These are phyloP conservation scores for Perdita meconis DNA, from an alignment of 2,888 invertebrate genomes.

Conservation along the genomic window DNA sequence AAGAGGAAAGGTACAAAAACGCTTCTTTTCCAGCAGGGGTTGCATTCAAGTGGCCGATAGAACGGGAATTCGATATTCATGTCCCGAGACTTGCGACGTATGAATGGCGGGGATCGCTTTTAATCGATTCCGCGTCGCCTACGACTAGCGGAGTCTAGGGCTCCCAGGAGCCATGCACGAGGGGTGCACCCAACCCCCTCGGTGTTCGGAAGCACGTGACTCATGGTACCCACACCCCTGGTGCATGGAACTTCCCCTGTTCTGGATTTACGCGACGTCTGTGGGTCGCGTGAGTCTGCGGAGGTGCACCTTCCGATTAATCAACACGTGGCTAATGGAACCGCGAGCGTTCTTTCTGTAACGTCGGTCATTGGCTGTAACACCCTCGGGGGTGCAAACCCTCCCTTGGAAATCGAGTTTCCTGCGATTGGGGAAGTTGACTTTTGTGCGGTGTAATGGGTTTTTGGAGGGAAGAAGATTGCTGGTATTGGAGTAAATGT, in stretches of 20 bases:
- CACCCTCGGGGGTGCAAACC: too few species aligned
- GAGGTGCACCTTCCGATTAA: conserved; percentile 42
- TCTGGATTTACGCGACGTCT: conserved; percentile 34
- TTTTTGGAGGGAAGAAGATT: too few species aligned
- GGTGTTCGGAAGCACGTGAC: conserved; percentile 51
- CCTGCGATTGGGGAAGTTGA: too few species aligned
- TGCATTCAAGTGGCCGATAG: conserved; percentile 22
- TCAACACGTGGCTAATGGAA: conserved; percentile 52
- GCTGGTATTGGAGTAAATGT: too few species aligned
- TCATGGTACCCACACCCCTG: conserved; percentile 37
- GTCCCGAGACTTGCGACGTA: conserved; percentile 25
- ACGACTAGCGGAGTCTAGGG: conserved; percentile 27
- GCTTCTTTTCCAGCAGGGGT: neutral
- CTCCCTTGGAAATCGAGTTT: too few species aligned
- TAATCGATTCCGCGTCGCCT: conserved; percentile 45
- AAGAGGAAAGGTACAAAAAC: conserved; percentile 25
- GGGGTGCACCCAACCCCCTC: conserved; percentile 12
- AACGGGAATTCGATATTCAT: conserved; percentile 54
- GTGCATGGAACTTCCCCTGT: conserved; percentile 16
- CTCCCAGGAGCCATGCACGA: conserved; percentile 21
- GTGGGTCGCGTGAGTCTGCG: conserved; percentile 28
- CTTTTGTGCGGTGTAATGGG: too few species aligned
- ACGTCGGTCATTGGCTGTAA: too few species aligned
- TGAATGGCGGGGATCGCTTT: conserved; percentile 35
- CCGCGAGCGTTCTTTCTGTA: too few species aligned